Evolutionary conservation across 2,113 vertebrate species (phyloP), one percentile per base, ranked within the genome.

Genomic region (Myotis davidii): DNA sequence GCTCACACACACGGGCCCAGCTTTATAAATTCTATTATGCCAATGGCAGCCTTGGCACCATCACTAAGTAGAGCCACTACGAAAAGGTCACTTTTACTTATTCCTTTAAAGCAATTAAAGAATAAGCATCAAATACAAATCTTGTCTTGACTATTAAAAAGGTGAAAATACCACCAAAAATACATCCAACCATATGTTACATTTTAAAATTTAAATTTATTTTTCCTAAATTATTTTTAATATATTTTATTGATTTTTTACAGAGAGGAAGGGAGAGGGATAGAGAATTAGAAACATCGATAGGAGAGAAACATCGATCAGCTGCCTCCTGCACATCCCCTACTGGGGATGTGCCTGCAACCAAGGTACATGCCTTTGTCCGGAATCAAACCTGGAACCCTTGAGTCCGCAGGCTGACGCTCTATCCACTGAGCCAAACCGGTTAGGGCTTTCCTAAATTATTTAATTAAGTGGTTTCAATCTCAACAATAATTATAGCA

Each of bases 1-100:
- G 76, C 34, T 82, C 64, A 87, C 64, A 87, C 79, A 96, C 86
- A 90, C 84, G 52, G 52, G 61, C n/a, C 91, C 34, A 77, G 91
- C 37, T 42, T 67, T 92, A 73, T 92, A 95, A 96, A 97, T 93
- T 64, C 85, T 67, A 89, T 94, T 91, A 5, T 42, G 89, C 86
- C 95, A 97, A 97, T 96, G 84, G 85, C 88, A 91, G 83, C 72
- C 86, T 96, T 96, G 95, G 90, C 94, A 82, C 87, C 93, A 90
- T 34, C 59, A 93, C 88, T 72, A 52, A 95, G 81, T 5, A 96
- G 78, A 94, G 72, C 81, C 39, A n/a, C 73, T 94, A 78, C 97
- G 95, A 84, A 97, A 98, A 98, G 96, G 90, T 98, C 97, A 98
- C 87, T 94, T 97, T 97, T 97, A 86, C 88, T 97, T 93, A 94